Evolutionary conservation across 2,797 vertebrate genomes (phyloP), one percentile per base, ranked within the genome.

Genomic region (Enteromius fasciolatus): DNA sequence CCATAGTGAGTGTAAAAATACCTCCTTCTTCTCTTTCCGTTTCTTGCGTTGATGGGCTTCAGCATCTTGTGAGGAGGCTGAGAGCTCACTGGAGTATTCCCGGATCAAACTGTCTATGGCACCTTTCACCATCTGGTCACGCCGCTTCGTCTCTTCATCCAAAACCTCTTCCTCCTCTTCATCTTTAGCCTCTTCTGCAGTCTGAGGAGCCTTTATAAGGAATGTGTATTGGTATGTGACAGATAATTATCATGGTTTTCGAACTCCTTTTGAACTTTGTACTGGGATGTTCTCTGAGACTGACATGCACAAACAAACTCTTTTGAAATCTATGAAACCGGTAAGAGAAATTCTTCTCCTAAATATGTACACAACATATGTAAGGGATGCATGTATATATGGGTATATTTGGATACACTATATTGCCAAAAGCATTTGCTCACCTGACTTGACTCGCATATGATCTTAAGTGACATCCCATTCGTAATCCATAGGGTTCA

Each of bases 11-110:
- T 69, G 23, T 3, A 70, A 52, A 63, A 68, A 14, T 95, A 99
- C 96, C 95, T 99, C 98, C 92, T 99, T 99, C 94, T 99, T 99
- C 92, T 99, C 98, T 90, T 97, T 99, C 92, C 96, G 98, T 90
- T 98, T 97, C 93, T 98, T 99, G 89, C 97, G 96, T 54, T 97
- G 96, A 78, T 97, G 97, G 84, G 97, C 95, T 85, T 99, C 98
- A 69, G 97, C 97, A 77, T 99, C 98, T 91, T 96, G 95, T 67
- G 97, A 97, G 4, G 97, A 97, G 50, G 98, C 98, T 86, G 97
- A 99, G 90, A 99, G 96, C 89, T 99, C 98, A 0, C 96, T 97
- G 85, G 98, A 97, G 88, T 99, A 98, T 92, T 99, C 98, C 78
- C 96, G 95, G 91, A 99, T 97, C 91, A 99, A 90, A 81, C 97